Conservation (phyloP, 2,113 vertebrate species). For the Cyphomyrus plagiostoma region DNA sequence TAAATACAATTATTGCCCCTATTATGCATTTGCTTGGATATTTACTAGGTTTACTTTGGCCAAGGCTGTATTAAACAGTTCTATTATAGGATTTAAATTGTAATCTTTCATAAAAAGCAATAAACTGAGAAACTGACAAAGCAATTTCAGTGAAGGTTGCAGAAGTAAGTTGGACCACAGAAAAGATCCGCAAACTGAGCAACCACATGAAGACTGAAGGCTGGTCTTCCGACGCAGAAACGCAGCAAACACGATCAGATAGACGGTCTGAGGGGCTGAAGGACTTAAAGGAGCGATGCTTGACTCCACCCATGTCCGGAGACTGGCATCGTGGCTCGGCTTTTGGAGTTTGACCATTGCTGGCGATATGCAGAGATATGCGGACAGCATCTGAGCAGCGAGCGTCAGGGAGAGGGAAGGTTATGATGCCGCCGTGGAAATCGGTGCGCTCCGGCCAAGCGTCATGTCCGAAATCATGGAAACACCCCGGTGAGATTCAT, state of each 20-base stretch:
- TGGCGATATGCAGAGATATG: neutral
- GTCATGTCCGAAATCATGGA: neutral
- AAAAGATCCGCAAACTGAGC: neutral
- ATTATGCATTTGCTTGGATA: neutral
- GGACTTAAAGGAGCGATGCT: neutral
- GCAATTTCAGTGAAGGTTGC: neutral
- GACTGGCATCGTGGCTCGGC: neutral
- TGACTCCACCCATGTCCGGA: neutral
- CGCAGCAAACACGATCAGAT: neutral
- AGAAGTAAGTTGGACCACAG: neutral
- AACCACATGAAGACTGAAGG: neutral
- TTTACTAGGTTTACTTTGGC: neutral
- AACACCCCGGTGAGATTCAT: conserved; percentile 7
- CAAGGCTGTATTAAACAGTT: neutral
- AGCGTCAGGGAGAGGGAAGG: neutral
- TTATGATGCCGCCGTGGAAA: conserved; percentile 15
- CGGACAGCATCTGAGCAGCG: neutral
- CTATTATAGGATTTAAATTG: neutral
- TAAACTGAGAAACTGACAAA: neutral
- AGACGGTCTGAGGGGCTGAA: neutral
- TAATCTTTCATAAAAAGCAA: neutral
- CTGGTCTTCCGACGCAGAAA: neutral
- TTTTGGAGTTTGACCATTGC: neutral
- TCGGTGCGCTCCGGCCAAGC: neutral
- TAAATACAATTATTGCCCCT: neutral